Conservation (phyloP, 2,113 vertebrate species). For the Proterorhinus semilunaris region DNA sequence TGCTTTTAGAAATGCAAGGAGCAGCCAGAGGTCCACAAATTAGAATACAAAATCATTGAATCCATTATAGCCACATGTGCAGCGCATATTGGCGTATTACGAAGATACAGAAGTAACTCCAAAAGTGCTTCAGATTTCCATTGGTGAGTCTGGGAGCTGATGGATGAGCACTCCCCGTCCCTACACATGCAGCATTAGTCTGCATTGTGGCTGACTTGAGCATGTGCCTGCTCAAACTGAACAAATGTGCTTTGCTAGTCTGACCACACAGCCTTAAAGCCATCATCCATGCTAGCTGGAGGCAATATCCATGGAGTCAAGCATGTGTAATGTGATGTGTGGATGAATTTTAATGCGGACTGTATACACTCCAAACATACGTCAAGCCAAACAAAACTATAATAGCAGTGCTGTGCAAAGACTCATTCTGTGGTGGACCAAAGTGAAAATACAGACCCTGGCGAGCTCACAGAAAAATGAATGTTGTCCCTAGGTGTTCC, state of each 20-base stretch:
- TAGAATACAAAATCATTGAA: background rate
- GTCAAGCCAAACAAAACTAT: background rate
- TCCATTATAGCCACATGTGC: background rate
- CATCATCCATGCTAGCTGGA: slow-evolving; percentile 12
- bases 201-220: background rate
- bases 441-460: too few relatives aligned
- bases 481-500: too few relatives aligned
- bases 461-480: too few relatives aligned
- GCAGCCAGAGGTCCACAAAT: background rate
- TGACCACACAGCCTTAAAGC: slow-evolving; percentile 1
- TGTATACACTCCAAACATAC: background rate
- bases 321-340: slow-evolving; percentile 6
- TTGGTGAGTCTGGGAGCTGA: slow-evolving; percentile 2
- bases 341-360: slow-evolving; percentile 3
- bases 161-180: slow-evolving; percentile 1
- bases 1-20: too few relatives aligned
- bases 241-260: slow-evolving; percentile 6
- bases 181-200: slow-evolving; percentile 7
- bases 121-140: background rate
- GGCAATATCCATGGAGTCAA: slow-evolving; percentile 1
- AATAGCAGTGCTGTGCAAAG: background rate
- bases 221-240: slow-evolving; percentile 10
- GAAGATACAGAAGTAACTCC: background rate
- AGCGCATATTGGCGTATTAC: background rate
- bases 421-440: too few relatives aligned